Evolutionary conservation across 1,140 invertebrate genomes (phyloP).

Genomic region (Magallana gigas): DNA sequence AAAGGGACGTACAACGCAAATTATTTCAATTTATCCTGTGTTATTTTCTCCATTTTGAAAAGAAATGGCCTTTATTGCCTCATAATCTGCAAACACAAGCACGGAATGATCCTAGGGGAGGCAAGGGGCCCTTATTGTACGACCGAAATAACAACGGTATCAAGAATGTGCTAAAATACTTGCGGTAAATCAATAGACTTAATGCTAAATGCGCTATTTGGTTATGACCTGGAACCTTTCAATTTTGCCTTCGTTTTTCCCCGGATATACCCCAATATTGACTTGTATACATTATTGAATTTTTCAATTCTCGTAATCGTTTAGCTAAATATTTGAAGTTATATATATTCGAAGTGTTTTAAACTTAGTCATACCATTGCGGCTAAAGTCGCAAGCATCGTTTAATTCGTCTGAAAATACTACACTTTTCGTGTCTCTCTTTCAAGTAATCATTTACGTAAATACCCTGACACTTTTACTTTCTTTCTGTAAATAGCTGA

Average conservation of each 20-base stretch:
- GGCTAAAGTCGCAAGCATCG: background rate
- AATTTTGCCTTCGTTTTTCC: background rate
- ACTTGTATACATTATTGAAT: background rate
- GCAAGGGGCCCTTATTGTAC: too few species aligned
- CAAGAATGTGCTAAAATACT: background rate
- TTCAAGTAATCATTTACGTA: background rate
- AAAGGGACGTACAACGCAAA: too few species aligned
- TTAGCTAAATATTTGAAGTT: background rate
- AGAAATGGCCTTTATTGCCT: too few species aligned
- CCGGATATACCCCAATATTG: constrained; percentile 21
- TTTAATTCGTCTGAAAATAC: constrained; percentile 21
- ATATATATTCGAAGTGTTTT: constrained; percentile 23
- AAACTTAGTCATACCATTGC: constrained; percentile 23
- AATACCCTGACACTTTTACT: background rate
- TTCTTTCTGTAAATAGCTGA: background rate
- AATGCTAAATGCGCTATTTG: background rate
- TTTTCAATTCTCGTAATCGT: background rate
- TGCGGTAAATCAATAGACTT: constrained; percentile 26
- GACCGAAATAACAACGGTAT: background rate
- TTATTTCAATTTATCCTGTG: too few species aligned
- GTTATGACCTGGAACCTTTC: background rate
- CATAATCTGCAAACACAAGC: too few species aligned
- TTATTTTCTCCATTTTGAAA: too few species aligned
- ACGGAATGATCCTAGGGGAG: too few species aligned
- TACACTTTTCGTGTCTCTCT: background rate